These are phyloP conservation scores for Incurvaria masculella DNA, from an alignment of 2,888 invertebrate genomes.

Conservation along the genomic window DNA sequence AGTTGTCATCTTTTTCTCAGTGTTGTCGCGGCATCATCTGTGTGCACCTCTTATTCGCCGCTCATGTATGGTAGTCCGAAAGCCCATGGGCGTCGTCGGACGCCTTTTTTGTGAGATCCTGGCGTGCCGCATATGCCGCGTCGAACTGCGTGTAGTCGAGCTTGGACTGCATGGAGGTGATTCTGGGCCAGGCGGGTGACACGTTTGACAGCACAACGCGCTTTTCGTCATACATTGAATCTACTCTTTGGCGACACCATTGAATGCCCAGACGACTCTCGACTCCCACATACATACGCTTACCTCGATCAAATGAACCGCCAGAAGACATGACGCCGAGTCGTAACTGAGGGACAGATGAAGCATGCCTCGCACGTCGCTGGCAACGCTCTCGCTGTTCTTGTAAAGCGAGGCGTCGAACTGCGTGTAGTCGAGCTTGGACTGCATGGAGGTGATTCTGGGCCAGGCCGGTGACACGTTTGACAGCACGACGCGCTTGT, in stretches of 20 bases:
- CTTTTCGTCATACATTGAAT: too few species aligned
- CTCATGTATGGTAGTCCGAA: too few species aligned
- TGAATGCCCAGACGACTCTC: too few species aligned
- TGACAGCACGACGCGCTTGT: conserved; percentile 54
- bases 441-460: conserved; percentile 57
- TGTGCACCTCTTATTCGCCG: too few species aligned
- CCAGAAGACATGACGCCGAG: conserved; percentile 55
- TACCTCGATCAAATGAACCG: conserved; percentile 62
- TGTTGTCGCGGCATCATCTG: too few species aligned
- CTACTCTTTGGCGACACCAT: too few species aligned
- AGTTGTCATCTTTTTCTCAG: too few species aligned
- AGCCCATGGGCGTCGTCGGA: too few species aligned
- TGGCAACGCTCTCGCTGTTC: conserved; percentile 30
- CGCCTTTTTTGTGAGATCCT: too few species aligned
- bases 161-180: conserved; percentile 61
- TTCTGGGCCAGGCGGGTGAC: conserved; percentile 39
- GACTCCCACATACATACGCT: too few species aligned
- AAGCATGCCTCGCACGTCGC: conserved; percentile 59
- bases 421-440: conserved; percentile 62
- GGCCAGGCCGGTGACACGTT: conserved; percentile 40
- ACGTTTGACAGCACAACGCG: conserved; percentile 50
- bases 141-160: conserved; percentile 63
- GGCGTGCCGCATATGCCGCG: too few species aligned
- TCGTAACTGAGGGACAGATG: conserved; percentile 62
- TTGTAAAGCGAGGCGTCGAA: conserved; percentile 58